These are phyloP conservation scores for Nysson spinosus DNA, from an alignment of 2,888 invertebrate species.

Conservation along the genomic window DNA sequence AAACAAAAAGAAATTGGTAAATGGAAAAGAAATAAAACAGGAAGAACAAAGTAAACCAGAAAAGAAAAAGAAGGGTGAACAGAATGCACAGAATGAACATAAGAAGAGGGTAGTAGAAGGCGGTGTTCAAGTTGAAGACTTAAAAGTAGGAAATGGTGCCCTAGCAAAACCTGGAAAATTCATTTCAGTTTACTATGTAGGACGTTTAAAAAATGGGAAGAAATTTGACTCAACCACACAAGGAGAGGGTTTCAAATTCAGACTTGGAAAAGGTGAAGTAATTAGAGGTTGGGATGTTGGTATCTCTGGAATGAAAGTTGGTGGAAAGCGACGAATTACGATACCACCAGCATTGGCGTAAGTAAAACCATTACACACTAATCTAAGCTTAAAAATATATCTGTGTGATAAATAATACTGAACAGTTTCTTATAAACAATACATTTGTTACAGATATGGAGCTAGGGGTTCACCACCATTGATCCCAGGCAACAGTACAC, in stretches of 20 bases:
- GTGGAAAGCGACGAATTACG: constrained; percentile 91
- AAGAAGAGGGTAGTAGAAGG: constrained; percentile 83
- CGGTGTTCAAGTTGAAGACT: constrained; percentile 90
- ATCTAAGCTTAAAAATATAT: no score
- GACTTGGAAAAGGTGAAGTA: constrained; percentile 90
- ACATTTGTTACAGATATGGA: constrained; percentile 81
- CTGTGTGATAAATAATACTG: not conserved
- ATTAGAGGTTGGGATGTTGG: constrained; percentile 95
- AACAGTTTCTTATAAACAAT: not conserved
- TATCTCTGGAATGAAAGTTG: constrained; percentile 94
- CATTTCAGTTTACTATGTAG: constrained; percentile 89
- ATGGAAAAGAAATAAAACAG: constrained; percentile 63
- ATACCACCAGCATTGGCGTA: constrained; percentile 93
- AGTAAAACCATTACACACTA: constrained; percentile 74
- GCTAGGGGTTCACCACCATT: constrained; percentile 88
- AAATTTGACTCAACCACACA: constrained; percentile 88
- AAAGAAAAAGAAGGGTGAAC: constrained; percentile 60
- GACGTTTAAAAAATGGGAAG: constrained; percentile 91
- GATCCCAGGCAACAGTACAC: constrained; percentile 92
- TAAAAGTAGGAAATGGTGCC: constrained; percentile 88
- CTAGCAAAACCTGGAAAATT: constrained; percentile 88
- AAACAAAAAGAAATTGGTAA: constrained; percentile 69
- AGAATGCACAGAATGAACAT: constrained; percentile 49
- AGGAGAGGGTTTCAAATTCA: constrained; percentile 92
- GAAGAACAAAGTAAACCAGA: constrained; percentile 62